These are phyloP conservation scores for Rhinichthys klamathensis DNA, from an alignment of 2,113 vertebrate species.

Conservation along the genomic window DNA sequence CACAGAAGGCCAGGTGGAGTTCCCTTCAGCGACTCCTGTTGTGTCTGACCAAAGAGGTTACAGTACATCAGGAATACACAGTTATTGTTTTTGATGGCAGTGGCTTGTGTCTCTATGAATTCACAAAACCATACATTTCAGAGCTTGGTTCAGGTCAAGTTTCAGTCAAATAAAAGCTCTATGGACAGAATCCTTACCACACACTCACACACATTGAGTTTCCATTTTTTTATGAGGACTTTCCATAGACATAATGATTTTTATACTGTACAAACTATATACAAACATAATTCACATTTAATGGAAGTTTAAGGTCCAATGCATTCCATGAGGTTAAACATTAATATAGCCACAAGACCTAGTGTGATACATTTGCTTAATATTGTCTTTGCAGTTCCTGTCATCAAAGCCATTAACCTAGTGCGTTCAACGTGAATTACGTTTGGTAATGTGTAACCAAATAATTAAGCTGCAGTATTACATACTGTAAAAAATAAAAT, in stretches of 20 bases:
- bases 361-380: too few species aligned
- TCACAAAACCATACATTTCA: neutral
- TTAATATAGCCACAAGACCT: too few species aligned
- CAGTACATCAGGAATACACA: neutral
- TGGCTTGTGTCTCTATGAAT: neutral
- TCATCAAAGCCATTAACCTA: too few species aligned
- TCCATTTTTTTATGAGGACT: too few species aligned
- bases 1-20: constrained; percentile 75
- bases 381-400: neutral
- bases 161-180: neutral
- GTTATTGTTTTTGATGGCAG: neutral
- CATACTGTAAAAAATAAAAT: too few species aligned
- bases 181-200: neutral
- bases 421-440: too few species aligned
- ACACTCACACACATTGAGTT: too few species aligned
- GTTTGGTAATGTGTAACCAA: neutral
- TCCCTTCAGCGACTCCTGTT: neutral
- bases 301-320: too few species aligned
- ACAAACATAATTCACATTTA: too few species aligned
- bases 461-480: neutral
- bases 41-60: neutral
- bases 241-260: too few species aligned
- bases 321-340: too few species aligned
- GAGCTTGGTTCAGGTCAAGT: neutral
- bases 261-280: too few species aligned